A percentile compares a stretch with the other conserved stretches of the same genome.
Conservation (phyloP, 2,113 vertebrate species). For the Odocoileus hemionus region DNA sequence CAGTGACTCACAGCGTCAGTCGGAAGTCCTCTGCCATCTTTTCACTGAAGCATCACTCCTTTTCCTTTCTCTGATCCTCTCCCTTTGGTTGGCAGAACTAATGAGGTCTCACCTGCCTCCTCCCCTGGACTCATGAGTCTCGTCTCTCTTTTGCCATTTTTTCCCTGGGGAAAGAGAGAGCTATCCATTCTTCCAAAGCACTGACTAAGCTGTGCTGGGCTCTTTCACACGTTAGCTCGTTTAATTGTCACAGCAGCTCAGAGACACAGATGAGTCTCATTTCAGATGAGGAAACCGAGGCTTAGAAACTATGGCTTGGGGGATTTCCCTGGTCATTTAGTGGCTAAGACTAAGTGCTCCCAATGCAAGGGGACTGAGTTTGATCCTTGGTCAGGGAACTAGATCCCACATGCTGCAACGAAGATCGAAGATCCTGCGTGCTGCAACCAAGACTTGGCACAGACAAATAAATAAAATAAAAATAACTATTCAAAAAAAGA, state of each 20-base stretch:
- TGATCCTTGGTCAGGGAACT: background rate
- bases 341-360: background rate
- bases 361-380: background rate
- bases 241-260: background rate
- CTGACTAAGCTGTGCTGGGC: background rate
- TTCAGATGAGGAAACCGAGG: background rate
- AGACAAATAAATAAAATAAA: background rate
- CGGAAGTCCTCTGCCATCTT: background rate
- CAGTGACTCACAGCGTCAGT: background rate
- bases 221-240: background rate
- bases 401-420: background rate
- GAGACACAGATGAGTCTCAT: background rate
- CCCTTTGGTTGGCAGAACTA: background rate
- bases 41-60: background rate
- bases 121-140: background rate
- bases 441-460: background rate
- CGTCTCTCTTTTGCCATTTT: background rate
- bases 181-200: background rate
- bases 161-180: background rate
- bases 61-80: background rate
- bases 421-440: rapidly evolving
- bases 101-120: background rate
- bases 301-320: background rate
- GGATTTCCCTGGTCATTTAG: background rate
- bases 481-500: background rate